A percentile compares a stretch with the other conserved stretches of the same genome.
phyloP scores from a whole-genome alignment of 2,888 invertebrate species.

The Adelognathus sp. region DNA sequence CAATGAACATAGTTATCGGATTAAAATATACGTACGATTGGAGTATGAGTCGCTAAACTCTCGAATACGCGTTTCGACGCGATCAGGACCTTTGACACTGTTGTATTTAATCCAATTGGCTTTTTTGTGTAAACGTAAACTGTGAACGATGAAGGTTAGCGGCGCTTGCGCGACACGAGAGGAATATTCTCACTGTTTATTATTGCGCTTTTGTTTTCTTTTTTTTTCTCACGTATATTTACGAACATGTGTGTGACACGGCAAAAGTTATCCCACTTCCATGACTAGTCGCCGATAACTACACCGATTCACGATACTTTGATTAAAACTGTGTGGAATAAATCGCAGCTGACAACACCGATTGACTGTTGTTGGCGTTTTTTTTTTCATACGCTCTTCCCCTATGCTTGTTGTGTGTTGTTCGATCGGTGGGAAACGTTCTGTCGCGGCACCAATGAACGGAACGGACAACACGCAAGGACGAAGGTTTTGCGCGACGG shows the following conservation, averaged over 20 bases:
- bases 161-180: slow-evolving; percentile 38
- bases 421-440: neutral
- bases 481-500: neutral
- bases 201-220: neutral
- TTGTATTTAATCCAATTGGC: slow-evolving; percentile 2
- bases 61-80: neutral
- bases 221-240: neutral
- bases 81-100: neutral
- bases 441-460: neutral
- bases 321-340: neutral
- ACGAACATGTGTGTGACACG: neutral
- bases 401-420: neutral
- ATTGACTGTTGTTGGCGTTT: neutral
- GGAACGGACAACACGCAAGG: neutral
- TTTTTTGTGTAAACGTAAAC: neutral
- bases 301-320: neutral
- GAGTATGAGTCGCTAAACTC: neutral
- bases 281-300: neutral
- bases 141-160: slow-evolving; percentile 40
- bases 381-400: neutral
- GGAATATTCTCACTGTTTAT: slow-evolving; percentile 17
- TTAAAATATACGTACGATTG: no score
- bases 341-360: neutral
- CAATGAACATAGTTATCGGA: no score
- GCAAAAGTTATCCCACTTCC: neutral